A percentile compares a stretch with the other conserved stretches of the same genome.
Evolutionary conservation across 2,888 invertebrate species (phyloP).

Genomic region (Pyrrhosoma nymphula): DNA sequence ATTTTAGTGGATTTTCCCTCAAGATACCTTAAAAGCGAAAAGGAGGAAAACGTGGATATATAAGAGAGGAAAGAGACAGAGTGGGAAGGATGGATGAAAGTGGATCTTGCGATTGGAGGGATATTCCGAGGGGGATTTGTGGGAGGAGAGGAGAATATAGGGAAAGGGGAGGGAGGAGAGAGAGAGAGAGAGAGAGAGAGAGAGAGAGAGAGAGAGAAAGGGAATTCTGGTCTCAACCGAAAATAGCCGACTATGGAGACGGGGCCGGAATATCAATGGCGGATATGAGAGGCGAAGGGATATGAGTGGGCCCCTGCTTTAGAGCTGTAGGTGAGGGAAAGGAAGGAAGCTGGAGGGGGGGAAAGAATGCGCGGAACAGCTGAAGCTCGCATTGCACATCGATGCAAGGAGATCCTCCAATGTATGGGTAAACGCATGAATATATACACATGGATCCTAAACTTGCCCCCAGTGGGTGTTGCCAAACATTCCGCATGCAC

Average conservation of each 20-base stretch:
- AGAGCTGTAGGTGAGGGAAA: background rate
- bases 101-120: background rate
- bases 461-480: too few relatives aligned
- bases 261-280: constrained; percentile 55
- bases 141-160: background rate
- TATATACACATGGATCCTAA: too few relatives aligned
- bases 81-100: background rate
- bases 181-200: background rate
- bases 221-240: constrained; percentile 52
- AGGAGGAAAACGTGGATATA: too few relatives aligned
- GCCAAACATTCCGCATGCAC: too few relatives aligned
- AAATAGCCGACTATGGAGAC: constrained; percentile 56
- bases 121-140: background rate
- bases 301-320: background rate
- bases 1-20: too few relatives aligned
- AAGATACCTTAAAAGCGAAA: too few relatives aligned
- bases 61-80: background rate
- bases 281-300: constrained; percentile 34
- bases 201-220: background rate
- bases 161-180: background rate
- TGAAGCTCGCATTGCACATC: background rate
- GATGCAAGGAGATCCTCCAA: too few relatives aligned
- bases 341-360: background rate
- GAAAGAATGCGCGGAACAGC: background rate
- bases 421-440: too few relatives aligned